A percentile compares a stretch with the other conserved stretches of the same genome.
Conservation (phyloP, 2,797 vertebrate genomes). For the Prionace glauca region DNA sequence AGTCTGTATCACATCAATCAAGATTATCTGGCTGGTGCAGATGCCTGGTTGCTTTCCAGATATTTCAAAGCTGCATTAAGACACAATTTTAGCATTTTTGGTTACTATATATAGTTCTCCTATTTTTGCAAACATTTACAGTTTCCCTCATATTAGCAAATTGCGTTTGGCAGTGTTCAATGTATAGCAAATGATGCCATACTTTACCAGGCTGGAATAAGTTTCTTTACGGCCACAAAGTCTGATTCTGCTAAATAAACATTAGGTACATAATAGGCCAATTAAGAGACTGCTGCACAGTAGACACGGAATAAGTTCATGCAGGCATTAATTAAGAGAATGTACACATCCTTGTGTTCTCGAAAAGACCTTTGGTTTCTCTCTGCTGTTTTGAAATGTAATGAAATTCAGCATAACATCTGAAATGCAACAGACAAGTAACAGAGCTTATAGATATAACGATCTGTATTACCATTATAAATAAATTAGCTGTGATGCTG, state of each 20-base stretch:
- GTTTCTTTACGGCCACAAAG: not conserved
- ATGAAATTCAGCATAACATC: not conserved
- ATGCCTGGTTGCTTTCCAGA: not conserved
- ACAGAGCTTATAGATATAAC: not conserved
- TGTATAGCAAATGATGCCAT: not conserved
- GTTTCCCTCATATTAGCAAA: not conserved
- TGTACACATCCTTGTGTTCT: not conserved
- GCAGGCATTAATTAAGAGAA: not conserved
- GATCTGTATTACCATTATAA: not conserved
- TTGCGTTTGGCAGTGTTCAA: not conserved
- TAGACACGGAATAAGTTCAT: not conserved
- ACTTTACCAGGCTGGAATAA: not conserved
- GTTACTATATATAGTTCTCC: slow-evolving; percentile 6
- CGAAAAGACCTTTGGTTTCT: not conserved
- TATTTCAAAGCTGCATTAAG: not conserved
- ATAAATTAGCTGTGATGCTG: not conserved
- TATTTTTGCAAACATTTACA: not conserved
- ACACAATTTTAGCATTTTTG: not conserved
- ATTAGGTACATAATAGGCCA: not conserved
- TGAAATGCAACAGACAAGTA: not conserved
- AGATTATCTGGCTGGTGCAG: not conserved
- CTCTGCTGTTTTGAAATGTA: not conserved
- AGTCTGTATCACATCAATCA: not conserved
- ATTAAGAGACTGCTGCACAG: not conserved
- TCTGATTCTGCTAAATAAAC: not conserved